Evolutionary conservation across 2,113 vertebrate species (phyloP).

Genomic region (Coryphaenoides rupestris): DNA sequence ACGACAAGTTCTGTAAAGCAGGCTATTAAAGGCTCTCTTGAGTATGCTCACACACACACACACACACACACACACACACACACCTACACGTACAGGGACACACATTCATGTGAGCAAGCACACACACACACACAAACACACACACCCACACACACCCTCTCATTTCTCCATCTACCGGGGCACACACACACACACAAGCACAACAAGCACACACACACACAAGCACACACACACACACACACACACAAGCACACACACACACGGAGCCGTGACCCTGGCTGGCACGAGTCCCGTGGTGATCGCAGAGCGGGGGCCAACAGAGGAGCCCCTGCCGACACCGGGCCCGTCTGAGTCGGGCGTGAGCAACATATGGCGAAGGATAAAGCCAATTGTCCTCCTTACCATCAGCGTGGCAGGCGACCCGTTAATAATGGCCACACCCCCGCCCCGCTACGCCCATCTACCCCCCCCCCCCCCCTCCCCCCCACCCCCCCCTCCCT

Average conservation of each 20-base stretch:
- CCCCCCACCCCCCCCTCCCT: slow-evolving; percentile 52
- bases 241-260: slow-evolving; percentile 27
- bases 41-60: slow-evolving; percentile 50
- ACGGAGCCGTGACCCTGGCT: slow-evolving; percentile 61
- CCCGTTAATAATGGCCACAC: slow-evolving; percentile 72
- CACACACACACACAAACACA: slow-evolving; percentile 16
- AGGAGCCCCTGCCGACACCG: slow-evolving; percentile 68
- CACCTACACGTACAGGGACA: slow-evolving; percentile 3
- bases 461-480: slow-evolving; percentile 48
- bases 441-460: slow-evolving; percentile 65
- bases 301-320: slow-evolving; percentile 72
- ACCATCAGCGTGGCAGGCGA: slow-evolving; percentile 71
- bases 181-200: slow-evolving; percentile 8
- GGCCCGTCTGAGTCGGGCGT: slow-evolving; percentile 72
- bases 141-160: slow-evolving; percentile 23
- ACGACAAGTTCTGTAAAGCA: slow-evolving; percentile 67
- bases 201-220: slow-evolving; percentile 4
- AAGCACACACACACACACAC: slow-evolving; percentile 12
- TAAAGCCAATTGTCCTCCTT: slow-evolving; percentile 80
- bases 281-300: slow-evolving; percentile 74
- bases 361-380: slow-evolving; percentile 78
- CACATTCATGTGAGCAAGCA: background rate
- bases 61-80: slow-evolving; percentile 28
- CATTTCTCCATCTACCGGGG: slow-evolving; percentile 13
- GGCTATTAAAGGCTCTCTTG: slow-evolving; percentile 66